These are phyloP conservation scores for Myripristis murdjan DNA, from an alignment of 2,797 vertebrate genomes.

Conservation along the genomic window DNA sequence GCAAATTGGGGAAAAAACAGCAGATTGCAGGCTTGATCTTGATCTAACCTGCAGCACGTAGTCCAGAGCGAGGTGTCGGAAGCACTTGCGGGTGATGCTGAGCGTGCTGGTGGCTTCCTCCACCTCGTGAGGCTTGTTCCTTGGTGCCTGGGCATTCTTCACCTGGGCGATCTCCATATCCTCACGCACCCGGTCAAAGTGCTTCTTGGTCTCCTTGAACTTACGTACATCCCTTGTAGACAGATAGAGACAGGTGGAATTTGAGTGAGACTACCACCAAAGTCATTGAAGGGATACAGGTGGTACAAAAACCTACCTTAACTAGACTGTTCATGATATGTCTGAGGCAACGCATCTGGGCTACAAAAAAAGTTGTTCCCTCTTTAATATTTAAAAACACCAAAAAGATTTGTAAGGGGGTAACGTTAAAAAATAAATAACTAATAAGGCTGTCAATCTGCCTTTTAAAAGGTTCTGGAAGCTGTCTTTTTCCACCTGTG, in stretches of 20 bases:
- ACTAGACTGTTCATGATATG: conserved; percentile 12
- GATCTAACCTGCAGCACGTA: conserved; percentile 93
- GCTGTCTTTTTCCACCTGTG: conserved; percentile 29
- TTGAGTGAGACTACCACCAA: background rate
- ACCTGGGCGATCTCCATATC: conserved; percentile 96
- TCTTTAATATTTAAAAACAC: conserved; percentile 63
- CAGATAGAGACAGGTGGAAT: background rate
- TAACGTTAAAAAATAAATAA: background rate
- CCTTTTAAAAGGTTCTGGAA: conserved; percentile 33
- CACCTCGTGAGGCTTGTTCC: conserved; percentile 95
- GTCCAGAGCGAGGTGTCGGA: conserved; percentile 95
- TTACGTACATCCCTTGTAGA: conserved; percentile 95
- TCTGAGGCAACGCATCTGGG: conserved; percentile 16
- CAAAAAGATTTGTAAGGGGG: conserved; percentile 45
- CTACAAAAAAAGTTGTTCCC: conserved; percentile 6
- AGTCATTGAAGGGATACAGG: conserved; percentile 2
- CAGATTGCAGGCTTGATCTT: background rate
- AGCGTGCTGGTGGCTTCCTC: conserved; percentile 93
- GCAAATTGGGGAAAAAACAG: too few relatives aligned
- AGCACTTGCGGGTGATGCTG: conserved; percentile 94
- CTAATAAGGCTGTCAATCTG: conserved; percentile 8
- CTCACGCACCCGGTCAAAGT: conserved; percentile 94
- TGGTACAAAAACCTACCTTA: conserved; percentile 1
- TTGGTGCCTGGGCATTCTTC: conserved; percentile 95
- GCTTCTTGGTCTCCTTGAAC: conserved; percentile 99